Evolutionary conservation across 1,140 invertebrate species (phyloP).

Genomic region (Euura saliciscinereae): DNA sequence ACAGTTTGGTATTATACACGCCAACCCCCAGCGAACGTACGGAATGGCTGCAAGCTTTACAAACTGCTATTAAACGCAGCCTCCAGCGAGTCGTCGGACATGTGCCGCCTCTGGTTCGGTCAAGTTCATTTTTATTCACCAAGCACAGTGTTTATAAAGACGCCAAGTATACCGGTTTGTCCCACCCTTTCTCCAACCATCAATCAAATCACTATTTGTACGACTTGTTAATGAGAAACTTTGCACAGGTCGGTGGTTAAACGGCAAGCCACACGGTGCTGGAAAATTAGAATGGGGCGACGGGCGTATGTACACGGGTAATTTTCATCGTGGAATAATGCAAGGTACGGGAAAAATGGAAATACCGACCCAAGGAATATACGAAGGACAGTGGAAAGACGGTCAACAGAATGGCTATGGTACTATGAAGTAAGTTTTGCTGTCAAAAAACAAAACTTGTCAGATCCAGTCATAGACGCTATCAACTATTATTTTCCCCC

Average conservation of each 20-base stretch:
- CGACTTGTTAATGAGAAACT: background rate
- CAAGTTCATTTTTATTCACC: conserved; percentile 74
- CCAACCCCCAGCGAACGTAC: conserved; percentile 71
- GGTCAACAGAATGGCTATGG: conserved; percentile 84
- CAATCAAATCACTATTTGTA: too few relatives aligned
- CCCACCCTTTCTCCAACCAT: background rate
- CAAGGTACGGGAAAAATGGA: conserved; percentile 77
- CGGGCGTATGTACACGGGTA: conserved; percentile 78
- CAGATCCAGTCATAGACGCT: background rate
- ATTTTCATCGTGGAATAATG: conserved; percentile 76
- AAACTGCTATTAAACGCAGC: conserved; percentile 66
- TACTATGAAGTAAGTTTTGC: conserved; percentile 67
- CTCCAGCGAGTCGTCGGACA: conserved; percentile 50
- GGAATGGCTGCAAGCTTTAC: conserved; percentile 78
- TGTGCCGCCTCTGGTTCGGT: conserved; percentile 73
- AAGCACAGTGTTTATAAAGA: conserved; percentile 77
- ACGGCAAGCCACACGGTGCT: conserved; percentile 81
- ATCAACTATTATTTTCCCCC: conserved; percentile 7
- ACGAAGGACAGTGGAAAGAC: conserved; percentile 86
- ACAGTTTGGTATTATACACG: conserved; percentile 72
- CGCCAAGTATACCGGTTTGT: conserved; percentile 71
- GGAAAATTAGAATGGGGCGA: conserved; percentile 84
- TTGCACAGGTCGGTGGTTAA: conserved; percentile 72
- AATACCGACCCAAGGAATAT: conserved; percentile 67
- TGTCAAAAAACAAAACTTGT: conserved; percentile 17